Evolutionary conservation across 2,888 invertebrate genomes (phyloP).

Genomic region (Ectropis crepuscularia): DNA sequence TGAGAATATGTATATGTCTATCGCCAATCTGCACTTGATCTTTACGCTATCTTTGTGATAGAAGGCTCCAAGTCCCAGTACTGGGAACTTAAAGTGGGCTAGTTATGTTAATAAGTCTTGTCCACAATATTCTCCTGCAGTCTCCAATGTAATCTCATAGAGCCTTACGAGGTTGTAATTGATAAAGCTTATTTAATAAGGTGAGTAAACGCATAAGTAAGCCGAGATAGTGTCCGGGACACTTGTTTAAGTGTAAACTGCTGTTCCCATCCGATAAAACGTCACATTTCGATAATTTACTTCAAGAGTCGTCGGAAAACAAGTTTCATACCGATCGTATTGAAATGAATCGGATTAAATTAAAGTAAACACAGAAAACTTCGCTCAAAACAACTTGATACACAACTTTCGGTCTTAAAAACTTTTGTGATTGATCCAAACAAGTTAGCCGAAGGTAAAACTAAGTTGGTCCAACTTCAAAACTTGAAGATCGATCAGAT

Average conservation of each 20-base stretch:
- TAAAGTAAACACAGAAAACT: constrained; percentile 47
- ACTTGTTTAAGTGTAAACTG: constrained; percentile 83
- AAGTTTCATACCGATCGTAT: constrained; percentile 57
- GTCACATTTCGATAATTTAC: constrained; percentile 81
- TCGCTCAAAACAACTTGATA: constrained; percentile 17
- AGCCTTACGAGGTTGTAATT: constrained; percentile 46
- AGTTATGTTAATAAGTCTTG: constrained; percentile 3
- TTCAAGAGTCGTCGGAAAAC: constrained; percentile 56
- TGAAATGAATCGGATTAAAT: constrained; percentile 61
- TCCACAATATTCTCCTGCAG: constrained; percentile 50
- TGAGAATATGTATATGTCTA: too few relatives aligned
- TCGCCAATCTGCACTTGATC: too few relatives aligned
- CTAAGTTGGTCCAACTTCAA: constrained; percentile 31
- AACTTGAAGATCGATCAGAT: constrained; percentile 43
- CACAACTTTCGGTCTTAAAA: constrained; percentile 24
- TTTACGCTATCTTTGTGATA: too few relatives aligned
- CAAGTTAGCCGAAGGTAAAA: constrained; percentile 22
- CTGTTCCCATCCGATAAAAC: constrained; percentile 78
- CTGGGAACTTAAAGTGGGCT: too few relatives aligned
- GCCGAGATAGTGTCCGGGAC: constrained; percentile 67
- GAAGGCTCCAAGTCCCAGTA: too few relatives aligned
- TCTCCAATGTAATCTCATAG: constrained; percentile 35
- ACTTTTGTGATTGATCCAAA: constrained; percentile 9
- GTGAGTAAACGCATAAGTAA: constrained; percentile 75
- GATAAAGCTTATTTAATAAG: constrained; percentile 80